A percentile compares a stretch with the other conserved stretches of the same genome.
Evolutionary conservation across 2,888 invertebrate genomes (phyloP).

Genomic region (Epicampocera succincta): DNA sequence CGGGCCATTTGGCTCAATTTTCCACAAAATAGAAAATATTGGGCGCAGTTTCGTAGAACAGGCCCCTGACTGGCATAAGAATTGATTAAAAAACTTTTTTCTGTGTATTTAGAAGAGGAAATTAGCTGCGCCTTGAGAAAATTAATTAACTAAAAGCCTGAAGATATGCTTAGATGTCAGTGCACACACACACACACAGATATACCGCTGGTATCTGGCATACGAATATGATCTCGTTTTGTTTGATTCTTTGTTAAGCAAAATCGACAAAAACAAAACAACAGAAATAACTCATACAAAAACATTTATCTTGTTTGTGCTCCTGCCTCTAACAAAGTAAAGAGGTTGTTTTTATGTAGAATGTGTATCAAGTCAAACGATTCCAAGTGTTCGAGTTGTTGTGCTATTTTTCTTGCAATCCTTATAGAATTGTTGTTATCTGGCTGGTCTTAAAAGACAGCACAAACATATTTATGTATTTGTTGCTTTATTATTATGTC

Average conservation of each 20-base stretch:
- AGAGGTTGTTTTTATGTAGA: background rate
- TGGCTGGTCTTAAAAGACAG: background rate
- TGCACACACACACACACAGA: too few species aligned
- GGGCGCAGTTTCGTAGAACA: too few species aligned
- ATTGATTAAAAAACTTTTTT: too few species aligned
- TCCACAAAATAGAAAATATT: too few species aligned
- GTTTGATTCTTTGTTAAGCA: background rate
- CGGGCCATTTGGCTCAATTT: too few species aligned
- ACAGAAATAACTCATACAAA: background rate
- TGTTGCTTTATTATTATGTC: conserved; percentile 11
- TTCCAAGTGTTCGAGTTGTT: background rate
- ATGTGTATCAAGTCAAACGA: conserved; percentile 21
- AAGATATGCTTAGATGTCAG: too few species aligned
- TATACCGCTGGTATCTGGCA: too few species aligned
- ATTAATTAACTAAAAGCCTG: too few species aligned
- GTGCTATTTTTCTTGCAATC: conserved; percentile 14
- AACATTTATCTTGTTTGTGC: conserved; percentile 9
- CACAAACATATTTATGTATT: background rate
- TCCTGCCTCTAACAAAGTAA: conserved; percentile 22
- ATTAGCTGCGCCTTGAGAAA: too few species aligned
- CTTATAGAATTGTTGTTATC: conserved; percentile 19
- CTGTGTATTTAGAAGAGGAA: too few species aligned
- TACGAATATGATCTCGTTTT: too few species aligned
- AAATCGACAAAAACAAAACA: background rate
- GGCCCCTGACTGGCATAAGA: too few species aligned